phyloP scores from a whole-genome alignment of 2,888 invertebrate species.

The Rhodophaea formosa region DNA sequence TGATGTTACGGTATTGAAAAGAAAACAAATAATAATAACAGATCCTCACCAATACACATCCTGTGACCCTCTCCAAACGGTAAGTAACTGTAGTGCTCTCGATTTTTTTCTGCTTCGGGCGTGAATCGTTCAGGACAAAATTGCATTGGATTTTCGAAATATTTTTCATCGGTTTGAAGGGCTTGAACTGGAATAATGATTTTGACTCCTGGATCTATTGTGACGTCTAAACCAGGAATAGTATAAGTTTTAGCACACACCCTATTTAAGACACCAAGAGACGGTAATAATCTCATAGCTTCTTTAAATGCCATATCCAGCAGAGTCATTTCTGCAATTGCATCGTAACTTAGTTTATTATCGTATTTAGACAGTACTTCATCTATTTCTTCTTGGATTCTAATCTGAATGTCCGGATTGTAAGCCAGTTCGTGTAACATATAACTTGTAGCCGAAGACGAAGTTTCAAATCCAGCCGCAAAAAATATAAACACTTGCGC shows the following conservation, averaged over 20 bases:
- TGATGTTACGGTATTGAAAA: too few species aligned
- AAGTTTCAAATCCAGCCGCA: slow-evolving; percentile 70
- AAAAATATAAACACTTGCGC: slow-evolving; percentile 64
- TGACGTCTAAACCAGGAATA: slow-evolving; percentile 44
- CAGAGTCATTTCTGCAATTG: slow-evolving; percentile 49
- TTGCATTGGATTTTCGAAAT: slow-evolving; percentile 51
- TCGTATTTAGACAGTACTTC: slow-evolving; percentile 46
- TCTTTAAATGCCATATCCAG: slow-evolving; percentile 55
- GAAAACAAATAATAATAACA: not conserved
- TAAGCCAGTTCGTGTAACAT: slow-evolving; percentile 60
- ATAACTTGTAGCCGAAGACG: slow-evolving; percentile 63
- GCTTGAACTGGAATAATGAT: slow-evolving; percentile 56
- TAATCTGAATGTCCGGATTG: slow-evolving; percentile 56
- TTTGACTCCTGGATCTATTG: slow-evolving; percentile 54
- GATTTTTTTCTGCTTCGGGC: slow-evolving; percentile 25
- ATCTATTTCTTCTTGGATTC: slow-evolving; percentile 60
- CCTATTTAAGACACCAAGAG: slow-evolving; percentile 49
- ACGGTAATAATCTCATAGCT: slow-evolving; percentile 52
- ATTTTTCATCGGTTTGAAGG: slow-evolving; percentile 55
- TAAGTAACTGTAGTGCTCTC: slow-evolving; percentile 41
- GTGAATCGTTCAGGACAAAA: slow-evolving; percentile 53
- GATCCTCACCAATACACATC: slow-evolving; percentile 51
- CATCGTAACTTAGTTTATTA: slow-evolving; percentile 54
- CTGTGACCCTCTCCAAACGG: slow-evolving; percentile 62
- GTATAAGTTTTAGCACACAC: slow-evolving; percentile 45